A percentile compares a stretch with the other conserved stretches of the same genome.
phyloP scores from a whole-genome alignment of 2,888 invertebrate genomes.

The Agrotis clavis region DNA sequence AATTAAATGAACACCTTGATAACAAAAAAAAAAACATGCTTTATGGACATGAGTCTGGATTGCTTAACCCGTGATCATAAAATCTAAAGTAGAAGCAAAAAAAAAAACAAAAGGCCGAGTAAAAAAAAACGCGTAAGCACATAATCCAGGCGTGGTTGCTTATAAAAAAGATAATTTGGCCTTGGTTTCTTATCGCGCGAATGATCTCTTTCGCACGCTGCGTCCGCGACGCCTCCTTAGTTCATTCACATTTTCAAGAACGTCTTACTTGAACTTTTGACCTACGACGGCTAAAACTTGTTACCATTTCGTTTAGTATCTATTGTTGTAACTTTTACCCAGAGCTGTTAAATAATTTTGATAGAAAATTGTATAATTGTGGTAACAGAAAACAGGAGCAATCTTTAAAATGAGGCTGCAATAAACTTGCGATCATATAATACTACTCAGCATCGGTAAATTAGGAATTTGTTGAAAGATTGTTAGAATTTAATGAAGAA shows the following conservation, averaged over 20 bases:
- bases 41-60: background rate
- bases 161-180: constrained; percentile 58
- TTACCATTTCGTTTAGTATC: constrained; percentile 49
- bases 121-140: constrained; percentile 28
- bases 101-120: constrained; percentile 7
- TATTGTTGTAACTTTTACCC: constrained; percentile 52
- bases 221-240: constrained; percentile 46
- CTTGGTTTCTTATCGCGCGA: constrained; percentile 58
- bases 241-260: constrained; percentile 68
- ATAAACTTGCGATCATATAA: constrained; percentile 5
- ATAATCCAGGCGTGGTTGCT: constrained; percentile 36
- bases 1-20: background rate
- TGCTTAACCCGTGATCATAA: background rate
- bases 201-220: constrained; percentile 68
- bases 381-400: background rate
- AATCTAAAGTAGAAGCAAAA: background rate
- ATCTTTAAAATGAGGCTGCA: constrained; percentile 6
- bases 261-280: constrained; percentile 59
- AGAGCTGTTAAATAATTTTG: constrained; percentile 32
- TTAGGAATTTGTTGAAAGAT: constrained; percentile 39
- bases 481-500: constrained; percentile 38
- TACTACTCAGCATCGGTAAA: constrained; percentile 11
- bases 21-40: background rate
- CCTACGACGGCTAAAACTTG: constrained; percentile 45
- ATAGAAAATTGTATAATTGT: constrained; percentile 29